Evolutionary conservation across 2,888 invertebrate species (phyloP).

Genomic region (Agrochola circellaris): DNA sequence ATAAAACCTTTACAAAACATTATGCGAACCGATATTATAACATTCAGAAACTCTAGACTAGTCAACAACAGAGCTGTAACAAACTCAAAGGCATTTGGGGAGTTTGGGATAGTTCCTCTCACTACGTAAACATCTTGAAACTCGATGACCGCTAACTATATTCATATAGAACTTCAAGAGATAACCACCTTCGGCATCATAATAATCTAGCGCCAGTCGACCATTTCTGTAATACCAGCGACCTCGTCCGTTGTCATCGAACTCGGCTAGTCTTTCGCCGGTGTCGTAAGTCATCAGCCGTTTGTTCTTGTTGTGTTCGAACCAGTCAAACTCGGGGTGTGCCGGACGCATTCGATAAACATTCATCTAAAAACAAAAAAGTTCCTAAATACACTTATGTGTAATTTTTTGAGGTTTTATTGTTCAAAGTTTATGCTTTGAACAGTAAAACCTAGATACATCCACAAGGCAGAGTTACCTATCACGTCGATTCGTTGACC

Average conservation of each 20-base stretch:
- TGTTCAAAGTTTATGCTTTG: too few species aligned
- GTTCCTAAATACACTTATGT: neutral
- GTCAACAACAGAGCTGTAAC: neutral
- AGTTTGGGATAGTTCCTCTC: neutral
- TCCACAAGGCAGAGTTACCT: neutral
- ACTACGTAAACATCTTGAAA: neutral
- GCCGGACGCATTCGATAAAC: constrained; percentile 87
- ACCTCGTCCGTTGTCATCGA: constrained; percentile 82
- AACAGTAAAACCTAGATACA: too few species aligned
- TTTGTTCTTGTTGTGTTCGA: constrained; percentile 83
- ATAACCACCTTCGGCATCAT: constrained; percentile 83
- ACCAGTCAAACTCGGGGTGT: constrained; percentile 87
- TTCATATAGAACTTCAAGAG: neutral
- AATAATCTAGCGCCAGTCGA: constrained; percentile 83
- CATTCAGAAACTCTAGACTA: neutral
- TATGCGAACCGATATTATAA: neutral
- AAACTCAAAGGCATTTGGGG: neutral
- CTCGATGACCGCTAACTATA: neutral
- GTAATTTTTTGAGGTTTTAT: too few species aligned
- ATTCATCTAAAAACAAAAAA: constrained; percentile 78
- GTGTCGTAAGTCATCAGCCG: constrained; percentile 79
- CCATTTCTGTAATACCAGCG: constrained; percentile 85
- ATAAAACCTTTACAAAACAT: neutral
- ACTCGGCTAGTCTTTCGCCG: constrained; percentile 84
- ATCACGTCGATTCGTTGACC: neutral